Conservation (phyloP, 2,113 vertebrate genomes). For the Mormyrus lacerda region DNA sequence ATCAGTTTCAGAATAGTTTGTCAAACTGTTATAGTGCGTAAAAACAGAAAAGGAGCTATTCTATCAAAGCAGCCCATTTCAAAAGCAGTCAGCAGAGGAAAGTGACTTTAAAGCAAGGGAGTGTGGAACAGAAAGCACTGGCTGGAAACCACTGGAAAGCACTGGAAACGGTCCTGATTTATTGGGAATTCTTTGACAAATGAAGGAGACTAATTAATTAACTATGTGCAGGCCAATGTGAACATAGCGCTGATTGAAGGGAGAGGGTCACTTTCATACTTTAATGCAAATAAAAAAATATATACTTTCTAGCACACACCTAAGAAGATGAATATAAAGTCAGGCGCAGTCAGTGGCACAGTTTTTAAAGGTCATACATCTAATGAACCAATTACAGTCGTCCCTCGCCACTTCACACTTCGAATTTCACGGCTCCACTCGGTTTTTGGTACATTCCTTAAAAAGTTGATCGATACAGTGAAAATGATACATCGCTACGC, state of each 20-base stretch:
- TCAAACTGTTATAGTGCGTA: constrained; percentile 61
- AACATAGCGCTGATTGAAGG: not conserved
- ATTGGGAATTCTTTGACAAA: not conserved
- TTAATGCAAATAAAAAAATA: not conserved
- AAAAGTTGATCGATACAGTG: no score
- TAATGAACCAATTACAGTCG: not conserved
- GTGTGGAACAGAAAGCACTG: no score
- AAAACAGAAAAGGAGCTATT: constrained; percentile 29
- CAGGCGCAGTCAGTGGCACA: not conserved
- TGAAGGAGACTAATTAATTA: not conserved
- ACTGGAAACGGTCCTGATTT: not conserved
- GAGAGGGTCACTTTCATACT: not conserved
- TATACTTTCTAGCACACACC: not conserved
- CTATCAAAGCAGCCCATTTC: not conserved
- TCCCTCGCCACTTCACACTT: no score
- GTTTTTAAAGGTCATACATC: not conserved
- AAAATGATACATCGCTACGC: no score
- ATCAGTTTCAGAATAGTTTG: constrained; percentile 58
- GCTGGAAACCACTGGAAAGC: no score
- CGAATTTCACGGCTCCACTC: no score
- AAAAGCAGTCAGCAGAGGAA: not conserved
- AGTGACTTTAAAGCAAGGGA: not conserved
- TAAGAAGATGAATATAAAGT: not conserved
- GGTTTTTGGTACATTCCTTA: no score
- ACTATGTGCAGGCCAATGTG: not conserved